Base-by-base conservation (phyloP, 2,113 vertebrate species). In the Melanerpes aurifrons region DNA sequence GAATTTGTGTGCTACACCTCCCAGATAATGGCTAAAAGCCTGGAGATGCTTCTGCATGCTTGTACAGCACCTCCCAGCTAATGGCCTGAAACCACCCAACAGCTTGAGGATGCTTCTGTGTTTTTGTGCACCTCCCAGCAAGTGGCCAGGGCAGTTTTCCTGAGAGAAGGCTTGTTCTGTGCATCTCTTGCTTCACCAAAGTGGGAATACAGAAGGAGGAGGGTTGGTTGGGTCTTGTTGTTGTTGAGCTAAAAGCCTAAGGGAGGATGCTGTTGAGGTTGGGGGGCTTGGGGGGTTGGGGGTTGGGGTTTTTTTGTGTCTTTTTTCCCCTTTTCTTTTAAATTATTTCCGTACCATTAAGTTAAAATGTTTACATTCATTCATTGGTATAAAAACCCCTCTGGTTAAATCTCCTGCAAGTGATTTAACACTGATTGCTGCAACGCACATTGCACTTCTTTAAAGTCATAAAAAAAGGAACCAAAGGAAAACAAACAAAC, bases 271-370 rank as follows among this genome's bases (percentile, higher is more conserved):
- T 25, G 24, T 45, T 45, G 13, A 48, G 47, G 47, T 48, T 48
- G 50, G 22, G 22, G 22, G 22, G 40, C 4, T 40, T 40, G 40
- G 40, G 40, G 40, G 40, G 13, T 53, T 53, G 22, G 12, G 47
- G 22, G 50, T 53, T 21, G 48, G 48, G 11, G 22, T 22, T 50
- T 53, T 50, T 53, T 25, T 10, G 11, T 24, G 48, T 96, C 97
- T 97, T 96, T 97, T 98, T 98, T 98, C 98, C 97, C 97, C 97
- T 97, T 97, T 97, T 98, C 96, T 98, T 96, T 98, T 98, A 98
- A 98, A 98, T 98, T 98, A 98, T 95, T 97, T 97, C 98, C 98
- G 99, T 99, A 99, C 99, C 98, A 97, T 98, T 98, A 98, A 97
- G 98, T 98, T 98, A 97, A 98, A 98, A 97, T 96, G 97, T 98